phyloP scores from a whole-genome alignment of 2,113 vertebrate genomes.

The Microtus richardsoni region DNA sequence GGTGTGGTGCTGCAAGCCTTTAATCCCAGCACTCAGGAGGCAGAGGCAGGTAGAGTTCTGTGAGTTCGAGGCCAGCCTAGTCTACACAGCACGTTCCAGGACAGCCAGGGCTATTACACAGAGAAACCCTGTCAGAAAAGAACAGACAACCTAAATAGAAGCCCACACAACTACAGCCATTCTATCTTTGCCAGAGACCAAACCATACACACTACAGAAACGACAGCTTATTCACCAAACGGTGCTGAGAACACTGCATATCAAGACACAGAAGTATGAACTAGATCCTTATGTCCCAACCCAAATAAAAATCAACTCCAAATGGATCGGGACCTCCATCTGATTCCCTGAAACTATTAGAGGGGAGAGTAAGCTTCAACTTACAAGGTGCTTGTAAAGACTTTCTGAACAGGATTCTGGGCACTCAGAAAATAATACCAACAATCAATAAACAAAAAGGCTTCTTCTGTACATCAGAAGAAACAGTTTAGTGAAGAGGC shows the following conservation, averaged over 20 bases:
- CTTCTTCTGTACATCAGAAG: neutral
- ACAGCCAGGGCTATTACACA: neutral
- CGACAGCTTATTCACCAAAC: neutral
- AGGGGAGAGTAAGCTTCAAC: neutral
- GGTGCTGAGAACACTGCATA: neutral
- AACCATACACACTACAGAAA: neutral
- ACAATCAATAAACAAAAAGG: neutral
- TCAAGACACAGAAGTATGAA: neutral
- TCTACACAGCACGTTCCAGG: neutral
- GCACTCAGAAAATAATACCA: neutral
- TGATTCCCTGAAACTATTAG: neutral
- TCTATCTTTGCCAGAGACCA: neutral
- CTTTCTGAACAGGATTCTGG: neutral
- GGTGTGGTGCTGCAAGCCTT: neutral
- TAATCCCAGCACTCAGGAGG: neutral
- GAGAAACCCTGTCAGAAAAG: neutral
- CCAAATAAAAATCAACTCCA: neutral
- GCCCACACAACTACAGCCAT: neutral
- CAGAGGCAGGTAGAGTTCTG: neutral
- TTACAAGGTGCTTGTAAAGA: neutral
- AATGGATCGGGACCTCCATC: neutral
- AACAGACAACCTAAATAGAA: neutral
- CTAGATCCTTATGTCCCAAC: neutral
- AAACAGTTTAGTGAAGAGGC: neutral
- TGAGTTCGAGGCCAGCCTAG: neutral